phyloP scores from a whole-genome alignment of 2,888 invertebrate genomes.

The Campopleginae sp. region DNA sequence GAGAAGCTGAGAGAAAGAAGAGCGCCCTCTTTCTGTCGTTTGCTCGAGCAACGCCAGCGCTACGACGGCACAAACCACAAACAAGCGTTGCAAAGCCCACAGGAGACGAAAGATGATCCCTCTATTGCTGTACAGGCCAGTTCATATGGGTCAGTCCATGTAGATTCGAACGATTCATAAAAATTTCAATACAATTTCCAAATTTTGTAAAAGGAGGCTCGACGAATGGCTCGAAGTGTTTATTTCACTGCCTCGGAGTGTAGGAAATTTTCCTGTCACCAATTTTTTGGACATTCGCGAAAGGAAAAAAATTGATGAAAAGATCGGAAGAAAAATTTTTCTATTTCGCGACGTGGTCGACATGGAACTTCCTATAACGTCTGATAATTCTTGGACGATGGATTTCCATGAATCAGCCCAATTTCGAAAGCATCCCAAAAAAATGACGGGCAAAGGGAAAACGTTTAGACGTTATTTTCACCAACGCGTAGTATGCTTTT shows the following conservation, averaged over 20 bases:
- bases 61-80: constrained; percentile 31
- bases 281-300: no score
- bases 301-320: not conserved
- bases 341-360: not conserved
- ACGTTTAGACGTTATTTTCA: constrained; percentile 67
- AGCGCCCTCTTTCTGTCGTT: constrained; percentile 55
- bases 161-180: not conserved
- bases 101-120: constrained; percentile 30
- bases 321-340: not conserved
- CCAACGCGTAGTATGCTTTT: constrained; percentile 31
- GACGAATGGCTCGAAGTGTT: not conserved
- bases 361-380: constrained; percentile 8
- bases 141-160: constrained; percentile 6
- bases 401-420: constrained; percentile 75
- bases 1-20: constrained; percentile 20
- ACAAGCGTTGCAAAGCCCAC: constrained; percentile 39
- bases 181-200: no score
- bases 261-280: not conserved
- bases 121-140: constrained; percentile 17
- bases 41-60: constrained; percentile 41
- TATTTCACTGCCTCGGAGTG: not conserved
- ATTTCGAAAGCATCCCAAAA: constrained; percentile 70
- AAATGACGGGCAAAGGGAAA: constrained; percentile 6
- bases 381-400: constrained; percentile 43
- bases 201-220: not conserved